Conservation (phyloP, 2,113 vertebrate species). For the Corapipo altera region DNA sequence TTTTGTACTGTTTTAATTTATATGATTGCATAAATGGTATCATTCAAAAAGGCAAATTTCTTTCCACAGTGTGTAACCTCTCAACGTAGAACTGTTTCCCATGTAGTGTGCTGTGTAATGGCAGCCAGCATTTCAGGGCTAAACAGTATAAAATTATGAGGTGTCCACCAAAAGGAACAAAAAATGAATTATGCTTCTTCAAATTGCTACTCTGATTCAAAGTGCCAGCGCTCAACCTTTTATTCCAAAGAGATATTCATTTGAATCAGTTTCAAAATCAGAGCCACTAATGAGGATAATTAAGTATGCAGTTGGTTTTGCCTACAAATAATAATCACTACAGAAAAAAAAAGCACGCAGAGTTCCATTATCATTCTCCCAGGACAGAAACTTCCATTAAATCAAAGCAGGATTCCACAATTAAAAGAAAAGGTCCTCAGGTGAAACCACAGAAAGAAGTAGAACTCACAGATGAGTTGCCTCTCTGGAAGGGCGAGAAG, state of each 20-base stretch:
- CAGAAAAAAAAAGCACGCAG: not conserved
- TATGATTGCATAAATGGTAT: not conserved
- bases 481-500: not conserved
- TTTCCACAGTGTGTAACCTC: not conserved
- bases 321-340: constrained; percentile 1
- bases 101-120: not conserved
- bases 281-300: constrained; percentile 64
- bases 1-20: not conserved
- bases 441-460: not conserved
- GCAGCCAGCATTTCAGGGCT: not conserved
- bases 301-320: constrained; percentile 59
- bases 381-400: constrained; percentile 42
- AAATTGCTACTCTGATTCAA: not conserved
- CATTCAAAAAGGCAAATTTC: not conserved
- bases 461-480: not conserved
- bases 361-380: not conserved
- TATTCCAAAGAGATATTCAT: constrained; percentile 6
- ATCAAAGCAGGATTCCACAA: constrained; percentile 36
- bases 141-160: not conserved
- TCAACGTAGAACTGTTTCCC: not conserved
- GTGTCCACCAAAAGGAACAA: not conserved
- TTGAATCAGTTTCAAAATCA: constrained; percentile 43
- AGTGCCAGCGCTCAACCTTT: not conserved
- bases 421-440: constrained; percentile 27
- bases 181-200: not conserved